Base-by-base conservation (phyloP, 2,113 vertebrate genomes). In the Amazona vittata region DNA sequence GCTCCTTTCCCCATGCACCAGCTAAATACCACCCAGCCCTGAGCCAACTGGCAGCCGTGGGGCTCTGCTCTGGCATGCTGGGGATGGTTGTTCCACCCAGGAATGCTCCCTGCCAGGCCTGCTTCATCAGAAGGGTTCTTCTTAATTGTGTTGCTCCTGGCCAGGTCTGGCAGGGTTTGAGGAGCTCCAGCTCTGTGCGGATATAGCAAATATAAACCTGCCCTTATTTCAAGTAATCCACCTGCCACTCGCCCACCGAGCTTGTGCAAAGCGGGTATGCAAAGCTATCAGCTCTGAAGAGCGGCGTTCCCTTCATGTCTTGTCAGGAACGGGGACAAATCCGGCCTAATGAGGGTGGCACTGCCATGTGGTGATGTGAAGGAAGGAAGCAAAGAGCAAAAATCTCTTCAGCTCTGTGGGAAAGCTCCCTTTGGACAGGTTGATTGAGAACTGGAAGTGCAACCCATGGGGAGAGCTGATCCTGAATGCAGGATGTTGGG, bases 221-320 rank as follows among this genome's bases (percentile, higher is more conserved):
- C 53, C 71, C 69, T 94, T 94, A 79, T 73, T 95, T 89, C 86
- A 96, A 84, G 86, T 96, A 92, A 96, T 97, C 87, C 94, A 86
- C 94, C 59, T 83, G 86, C 89, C 82, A 65, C 67, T 92, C 86
- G 44, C 39, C 75, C 93, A 79, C 26, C 64, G 57, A 89, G 77
- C 31, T 87, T 86, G 81, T 83, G 69, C 80, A 84, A 85, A 92
- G 57, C 33, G 74, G 44, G 33, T 69, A 70, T 86, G 62, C 92
- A 96, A 92, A 86, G 65, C 80, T 50, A 14, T 71, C 8, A 9
- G 44, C 59, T 62, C 82, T 76, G 53, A 57, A 89, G 57, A 91
- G 62, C 15, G 47, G 57, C 65, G 55, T 89, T 97, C 89, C 86
- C 78, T 92, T 79, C 33, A 1, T 74, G 77, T 74, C 80, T 84